phyloP scores from a whole-genome alignment of 2,888 invertebrate species.

The Philereme vetulata region DNA sequence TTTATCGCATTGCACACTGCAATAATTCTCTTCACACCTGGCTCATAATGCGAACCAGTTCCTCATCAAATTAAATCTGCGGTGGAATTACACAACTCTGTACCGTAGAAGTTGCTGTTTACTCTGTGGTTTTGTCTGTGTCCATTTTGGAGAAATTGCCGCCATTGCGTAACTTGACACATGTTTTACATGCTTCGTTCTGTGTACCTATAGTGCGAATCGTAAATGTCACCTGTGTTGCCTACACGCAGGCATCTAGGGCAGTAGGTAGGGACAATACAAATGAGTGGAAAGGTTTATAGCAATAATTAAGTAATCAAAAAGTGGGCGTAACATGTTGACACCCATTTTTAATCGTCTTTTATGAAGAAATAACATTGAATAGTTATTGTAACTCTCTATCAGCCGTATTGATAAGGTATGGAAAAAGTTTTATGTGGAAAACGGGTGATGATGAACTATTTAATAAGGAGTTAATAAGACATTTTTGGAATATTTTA shows the following conservation, averaged over 20 bases:
- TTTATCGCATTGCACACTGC: slow-evolving; percentile 14
- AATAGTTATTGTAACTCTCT: too few relatives aligned
- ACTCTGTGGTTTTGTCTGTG: slow-evolving; percentile 24
- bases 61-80: slow-evolving; percentile 53
- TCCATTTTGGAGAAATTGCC: slow-evolving; percentile 61
- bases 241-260: slow-evolving; percentile 14
- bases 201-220: slow-evolving; percentile 23
- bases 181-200: slow-evolving; percentile 37
- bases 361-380: too few relatives aligned
- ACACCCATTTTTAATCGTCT: too few relatives aligned
- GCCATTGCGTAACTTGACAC: slow-evolving; percentile 52
- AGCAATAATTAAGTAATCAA: not conserved
- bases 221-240: slow-evolving; percentile 34
- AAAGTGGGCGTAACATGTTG: too few relatives aligned
- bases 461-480: too few relatives aligned
- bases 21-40: slow-evolving; percentile 25
- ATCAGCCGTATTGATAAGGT: too few relatives aligned
- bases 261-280: slow-evolving; percentile 19
- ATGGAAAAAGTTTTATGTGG: too few relatives aligned
- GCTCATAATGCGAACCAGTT: slow-evolving; percentile 43
- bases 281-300: not conserved
- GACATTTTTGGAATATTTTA: too few relatives aligned
- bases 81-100: slow-evolving; percentile 28
- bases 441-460: too few relatives aligned
- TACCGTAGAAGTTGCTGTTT: slow-evolving; percentile 6